phyloP scores from a whole-genome alignment of 2,113 vertebrate genomes.

The Murina feae region DNA sequence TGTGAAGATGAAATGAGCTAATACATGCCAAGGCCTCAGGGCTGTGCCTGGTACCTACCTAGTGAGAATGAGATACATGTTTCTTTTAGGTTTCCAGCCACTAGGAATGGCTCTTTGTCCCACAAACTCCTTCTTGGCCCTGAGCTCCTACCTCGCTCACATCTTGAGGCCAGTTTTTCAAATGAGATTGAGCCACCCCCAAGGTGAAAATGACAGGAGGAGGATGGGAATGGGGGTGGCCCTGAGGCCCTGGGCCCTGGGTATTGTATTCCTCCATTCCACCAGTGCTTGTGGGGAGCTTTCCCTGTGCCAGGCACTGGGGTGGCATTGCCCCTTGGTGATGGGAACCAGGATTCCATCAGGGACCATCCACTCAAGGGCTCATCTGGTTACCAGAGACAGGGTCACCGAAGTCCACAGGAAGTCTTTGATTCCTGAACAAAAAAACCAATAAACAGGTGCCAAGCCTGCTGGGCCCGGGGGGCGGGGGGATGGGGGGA shows the following conservation, averaged over 20 bases:
- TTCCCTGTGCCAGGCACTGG: background rate
- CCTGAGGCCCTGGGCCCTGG: background rate
- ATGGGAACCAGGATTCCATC: no score
- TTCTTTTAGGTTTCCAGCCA: background rate
- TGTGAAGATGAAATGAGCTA: background rate
- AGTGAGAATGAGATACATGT: accelerated
- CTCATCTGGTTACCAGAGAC: no score
- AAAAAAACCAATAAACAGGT: no score
- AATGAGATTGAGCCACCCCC: background rate
- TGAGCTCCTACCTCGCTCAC: background rate
- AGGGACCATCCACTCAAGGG: no score
- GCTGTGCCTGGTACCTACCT: background rate
- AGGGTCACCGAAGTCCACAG: no score
- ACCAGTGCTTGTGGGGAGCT: background rate
- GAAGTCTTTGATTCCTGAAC: no score
- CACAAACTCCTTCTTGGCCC: background rate
- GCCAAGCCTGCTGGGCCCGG: no score
- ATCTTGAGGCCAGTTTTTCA: background rate
- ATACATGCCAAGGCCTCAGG: background rate
- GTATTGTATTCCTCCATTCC: background rate
- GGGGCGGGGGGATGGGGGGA: no score
- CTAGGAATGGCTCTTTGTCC: background rate
- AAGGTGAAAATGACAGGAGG: background rate
- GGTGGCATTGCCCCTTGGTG: no score
- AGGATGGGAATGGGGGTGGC: background rate